Evolutionary conservation across 64 coral and sea anemone species (phyloP), one percentile per base, ranked within the genome.

Genomic region (Montipora capricornis): DNA sequence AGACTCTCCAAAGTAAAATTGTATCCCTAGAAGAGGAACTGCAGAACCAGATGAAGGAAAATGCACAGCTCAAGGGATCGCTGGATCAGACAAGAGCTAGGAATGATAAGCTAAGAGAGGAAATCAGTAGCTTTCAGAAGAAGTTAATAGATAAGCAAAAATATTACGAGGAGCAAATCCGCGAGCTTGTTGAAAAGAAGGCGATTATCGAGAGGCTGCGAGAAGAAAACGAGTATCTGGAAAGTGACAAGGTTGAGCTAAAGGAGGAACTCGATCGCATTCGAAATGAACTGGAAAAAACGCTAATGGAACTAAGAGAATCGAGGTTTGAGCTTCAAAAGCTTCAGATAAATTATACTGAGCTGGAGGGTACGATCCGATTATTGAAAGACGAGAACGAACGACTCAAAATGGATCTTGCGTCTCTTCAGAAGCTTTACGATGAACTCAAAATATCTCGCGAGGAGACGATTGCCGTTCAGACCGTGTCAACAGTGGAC

Each of bases 21-120:
- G 45, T 91, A 5, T 81, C 85, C 66, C 84, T 99, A 13, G 98
- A 99, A 57, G 98, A 99, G 12, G 98, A 99, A 7, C 29, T 96
- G 45, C 98, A 99, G 76, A 87, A 88, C 12, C 92, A 99, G 55
- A 68, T 99, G 79, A 99, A 99, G 57, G 93, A 94, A 52, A 89
- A 94, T 37, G 98, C 98, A 12, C 98, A 99, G 62, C 77, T 94
- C 6, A 99, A 96, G 68, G 98, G 98, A 22, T 92, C 96, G 20
- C 84, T 99, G 0, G 93, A 83, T 15, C 95, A 99, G 79, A 94
- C 85, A 14, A 96, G 92, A 90, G 73, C 85, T 45, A 80, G 98
- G 44, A 99, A 99, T 80, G 98, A 99, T 2, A 99, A 89, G 1
- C 80, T 99, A 16, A 99, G 96, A 69, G 92, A 96, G 15, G 98